Evolutionary conservation across 2,888 invertebrate species (phyloP), one percentile per base, ranked within the genome.

Genomic region (Seira sanloemensis): DNA sequence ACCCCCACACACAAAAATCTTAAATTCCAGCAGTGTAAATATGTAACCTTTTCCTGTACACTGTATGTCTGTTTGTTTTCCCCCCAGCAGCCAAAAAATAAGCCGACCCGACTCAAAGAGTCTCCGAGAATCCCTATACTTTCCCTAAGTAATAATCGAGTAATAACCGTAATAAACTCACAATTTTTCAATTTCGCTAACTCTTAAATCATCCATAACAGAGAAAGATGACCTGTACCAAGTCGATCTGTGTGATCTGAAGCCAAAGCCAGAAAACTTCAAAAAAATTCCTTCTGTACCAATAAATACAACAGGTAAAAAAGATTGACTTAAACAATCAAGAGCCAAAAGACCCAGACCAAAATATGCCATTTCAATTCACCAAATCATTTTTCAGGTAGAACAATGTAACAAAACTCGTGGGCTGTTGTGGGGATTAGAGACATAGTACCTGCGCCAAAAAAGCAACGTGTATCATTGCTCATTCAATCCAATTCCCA

Each of bases 161-260:
- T 58, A 58, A 58, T 58, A 58, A 58, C 58, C 58, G 58, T 58
- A 58, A 58, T 58, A 58, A 58, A 37, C n/a, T n/a, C 7, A 58
- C 58, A 58, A 58, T 58, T 58, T 58, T 58, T 58, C 58, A 58
- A 58, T 58, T 58, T 58, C n/a, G 16, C 58, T 58, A 7, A 58
- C n/a, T n/a, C n/a, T n/a, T n/a, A 58, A 58, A 9, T 2, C 58
- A 58, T 58, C 58, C n/a, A 18, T 16, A 58, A 58, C n/a, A 58
- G 7, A n/a, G n/a, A n/a, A n/a, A n/a, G n/a, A n/a, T 58, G 58
- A 58, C 58, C 58, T 58, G 58, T 37, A 37, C 12, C 12, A 4
- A 37, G 37, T 37, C 37, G 4, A 7, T 37, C 5, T 37, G 5
- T 4, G 37, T 37, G 37, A 37, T 37, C 37, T n/a, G n/a, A n/a